Conservation (phyloP, 2,797 vertebrate species). For the Todus mexicanus region DNA sequence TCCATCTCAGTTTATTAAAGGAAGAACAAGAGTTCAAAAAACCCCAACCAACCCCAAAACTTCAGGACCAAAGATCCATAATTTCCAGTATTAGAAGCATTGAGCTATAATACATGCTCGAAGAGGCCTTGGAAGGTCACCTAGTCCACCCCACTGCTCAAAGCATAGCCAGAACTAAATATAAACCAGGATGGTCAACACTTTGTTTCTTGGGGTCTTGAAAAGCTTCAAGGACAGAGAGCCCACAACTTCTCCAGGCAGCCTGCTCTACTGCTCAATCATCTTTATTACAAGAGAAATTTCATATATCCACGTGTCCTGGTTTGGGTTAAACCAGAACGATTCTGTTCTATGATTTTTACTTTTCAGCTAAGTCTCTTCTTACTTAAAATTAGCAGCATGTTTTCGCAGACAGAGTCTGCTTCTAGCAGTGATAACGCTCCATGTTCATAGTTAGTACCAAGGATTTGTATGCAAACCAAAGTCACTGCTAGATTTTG, state of each 20-base stretch:
- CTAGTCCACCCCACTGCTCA: not conserved
- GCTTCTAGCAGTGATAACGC: too few species aligned
- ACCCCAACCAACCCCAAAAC: not conserved
- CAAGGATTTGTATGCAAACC: too few species aligned
- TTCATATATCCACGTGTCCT: not conserved
- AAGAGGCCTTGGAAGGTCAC: not conserved
- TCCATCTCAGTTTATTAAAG: not conserved
- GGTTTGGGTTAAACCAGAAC: too few species aligned
- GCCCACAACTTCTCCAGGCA: not conserved
- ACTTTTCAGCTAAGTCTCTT: too few species aligned
- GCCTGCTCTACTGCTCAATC: not conserved
- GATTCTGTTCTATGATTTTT: too few species aligned
- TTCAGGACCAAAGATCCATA: not conserved
- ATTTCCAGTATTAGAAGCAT: not conserved
- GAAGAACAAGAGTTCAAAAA: not conserved
- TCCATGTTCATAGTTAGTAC: too few species aligned
- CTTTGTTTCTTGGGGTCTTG: not conserved
- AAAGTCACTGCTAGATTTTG: too few species aligned
- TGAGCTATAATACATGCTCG: not conserved
- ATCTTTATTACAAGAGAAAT: not conserved
- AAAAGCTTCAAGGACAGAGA: not conserved
- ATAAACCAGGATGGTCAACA: not conserved
- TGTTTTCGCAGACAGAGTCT: too few species aligned
- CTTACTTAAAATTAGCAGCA: too few species aligned
- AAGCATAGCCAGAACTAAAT: not conserved